Conservation (phyloP, 64 coral and sea anemone genomes). For the Montipora efflorescens region DNA sequence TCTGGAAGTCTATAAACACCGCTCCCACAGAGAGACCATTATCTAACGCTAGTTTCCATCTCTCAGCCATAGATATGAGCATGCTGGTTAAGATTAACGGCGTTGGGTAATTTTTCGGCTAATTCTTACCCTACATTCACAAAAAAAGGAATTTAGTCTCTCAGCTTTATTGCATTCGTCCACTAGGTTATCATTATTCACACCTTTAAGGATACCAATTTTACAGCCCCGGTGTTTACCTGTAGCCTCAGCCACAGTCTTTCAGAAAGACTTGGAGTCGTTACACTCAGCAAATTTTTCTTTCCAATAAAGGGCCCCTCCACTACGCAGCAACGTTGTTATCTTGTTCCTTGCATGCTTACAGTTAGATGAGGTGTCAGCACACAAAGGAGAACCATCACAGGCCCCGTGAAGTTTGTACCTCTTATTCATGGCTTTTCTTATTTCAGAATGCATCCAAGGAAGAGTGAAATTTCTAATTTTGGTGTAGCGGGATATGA, state of each 20-base stretch:
- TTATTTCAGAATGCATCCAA: no score
- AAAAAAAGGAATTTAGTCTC: neutral
- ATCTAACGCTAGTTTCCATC: constrained; percentile 17
- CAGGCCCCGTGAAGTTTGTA: no score
- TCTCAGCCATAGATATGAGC: constrained; percentile 14
- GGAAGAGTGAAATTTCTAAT: no score
- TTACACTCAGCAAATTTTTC: neutral
- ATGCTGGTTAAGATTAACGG: neutral
- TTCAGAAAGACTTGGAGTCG: neutral
- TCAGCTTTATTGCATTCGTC: neutral
- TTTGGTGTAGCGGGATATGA: no score
- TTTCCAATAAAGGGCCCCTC: neutral
- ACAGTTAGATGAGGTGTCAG: no score
- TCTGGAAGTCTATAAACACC: neutral
- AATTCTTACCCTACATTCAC: neutral
- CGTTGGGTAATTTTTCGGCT: neutral
- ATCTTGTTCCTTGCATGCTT: no score
- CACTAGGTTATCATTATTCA: neutral
- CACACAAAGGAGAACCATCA: no score
- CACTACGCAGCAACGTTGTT: no score
- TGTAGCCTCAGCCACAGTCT: neutral
- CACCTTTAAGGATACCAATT: neutral
- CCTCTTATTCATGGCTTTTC: no score
- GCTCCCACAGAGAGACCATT: neutral
- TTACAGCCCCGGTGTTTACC: neutral